Evolutionary conservation across 2,888 invertebrate genomes (phyloP).

Genomic region (Ichneumon xanthorius): DNA sequence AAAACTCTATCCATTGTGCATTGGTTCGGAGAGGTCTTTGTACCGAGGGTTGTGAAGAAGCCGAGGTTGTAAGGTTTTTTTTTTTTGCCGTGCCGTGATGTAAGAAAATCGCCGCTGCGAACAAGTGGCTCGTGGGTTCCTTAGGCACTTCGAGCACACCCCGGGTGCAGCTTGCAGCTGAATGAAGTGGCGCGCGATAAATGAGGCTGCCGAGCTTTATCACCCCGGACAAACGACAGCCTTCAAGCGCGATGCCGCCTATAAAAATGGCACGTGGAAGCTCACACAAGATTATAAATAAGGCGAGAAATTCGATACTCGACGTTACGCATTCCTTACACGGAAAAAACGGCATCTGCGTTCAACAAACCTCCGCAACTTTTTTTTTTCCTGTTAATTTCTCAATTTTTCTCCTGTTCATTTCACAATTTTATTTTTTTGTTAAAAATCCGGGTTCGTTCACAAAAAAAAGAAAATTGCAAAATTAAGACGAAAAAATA

Average conservation of each 20-base stretch:
- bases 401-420: too few relatives aligned
- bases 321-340: conserved; percentile 16
- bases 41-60: background rate
- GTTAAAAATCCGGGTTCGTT: too few relatives aligned
- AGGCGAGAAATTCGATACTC: conserved; percentile 50
- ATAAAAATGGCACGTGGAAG: conserved; percentile 53
- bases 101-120: conserved; percentile 1
- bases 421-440: too few relatives aligned
- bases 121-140: conserved; percentile 8
- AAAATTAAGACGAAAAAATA: too few relatives aligned
- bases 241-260: conserved; percentile 36
- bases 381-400: too few relatives aligned
- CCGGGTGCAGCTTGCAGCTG: background rate
- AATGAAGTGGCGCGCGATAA: conserved; percentile 18
- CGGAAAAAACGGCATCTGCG: background rate
- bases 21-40: background rate
- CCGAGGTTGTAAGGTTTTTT: conserved; percentile 4
- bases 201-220: conserved; percentile 7
- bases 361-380: too few relatives aligned
- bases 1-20: background rate
- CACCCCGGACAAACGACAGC: conserved; percentile 20
- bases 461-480: too few relatives aligned
- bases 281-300: conserved; percentile 51
- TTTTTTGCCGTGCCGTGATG: background rate
- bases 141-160: conserved; percentile 7